Evolutionary conservation across 2,797 vertebrate species (phyloP).

Genomic region (Triplophysa yarkandensis): DNA sequence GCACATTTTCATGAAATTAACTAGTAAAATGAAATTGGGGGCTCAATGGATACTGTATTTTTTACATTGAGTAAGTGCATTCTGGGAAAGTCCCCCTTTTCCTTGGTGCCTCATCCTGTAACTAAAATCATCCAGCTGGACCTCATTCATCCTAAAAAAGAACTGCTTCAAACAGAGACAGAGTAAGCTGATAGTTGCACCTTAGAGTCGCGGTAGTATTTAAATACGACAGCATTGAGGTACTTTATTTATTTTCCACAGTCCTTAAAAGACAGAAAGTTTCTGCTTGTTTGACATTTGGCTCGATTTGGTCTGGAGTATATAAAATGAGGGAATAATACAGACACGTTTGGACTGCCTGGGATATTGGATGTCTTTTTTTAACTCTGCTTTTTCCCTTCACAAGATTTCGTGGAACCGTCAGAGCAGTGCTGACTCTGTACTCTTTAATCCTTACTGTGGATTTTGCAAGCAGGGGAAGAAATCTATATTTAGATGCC

Average conservation of each 20-base stretch:
- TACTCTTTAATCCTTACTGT: conserved; percentile 31
- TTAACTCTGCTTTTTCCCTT: neutral
- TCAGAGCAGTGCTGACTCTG: conserved; percentile 18
- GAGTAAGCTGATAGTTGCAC: conserved; percentile 16
- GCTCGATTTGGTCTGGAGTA: neutral
- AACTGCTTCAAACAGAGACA: neutral
- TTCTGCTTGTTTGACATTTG: conserved; percentile 9
- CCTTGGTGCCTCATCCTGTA: conserved; percentile 8
- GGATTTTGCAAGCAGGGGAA: conserved; percentile 38
- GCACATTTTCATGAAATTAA: too few species aligned
- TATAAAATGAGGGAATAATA: conserved; percentile 7
- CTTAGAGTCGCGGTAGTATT: neutral
- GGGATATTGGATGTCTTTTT: conserved; percentile 24
- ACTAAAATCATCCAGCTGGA: neutral
- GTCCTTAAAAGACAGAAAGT: neutral
- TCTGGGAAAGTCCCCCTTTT: conserved; percentile 1
- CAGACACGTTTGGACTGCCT: conserved; percentile 6
- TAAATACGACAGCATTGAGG: neutral
- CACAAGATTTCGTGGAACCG: conserved; percentile 12
- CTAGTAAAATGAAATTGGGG: too few species aligned
- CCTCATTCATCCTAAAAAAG: conserved; percentile 25
- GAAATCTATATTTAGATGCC: conserved; percentile 54
- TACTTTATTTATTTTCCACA: conserved; percentile 5
- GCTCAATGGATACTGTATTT: too few species aligned
- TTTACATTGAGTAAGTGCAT: too few species aligned